A percentile compares a stretch with the other conserved stretches of the same genome.
These are phyloP conservation scores for Arothron firmamentum DNA, from an alignment of 2,113 vertebrate genomes.

Conservation along the genomic window DNA sequence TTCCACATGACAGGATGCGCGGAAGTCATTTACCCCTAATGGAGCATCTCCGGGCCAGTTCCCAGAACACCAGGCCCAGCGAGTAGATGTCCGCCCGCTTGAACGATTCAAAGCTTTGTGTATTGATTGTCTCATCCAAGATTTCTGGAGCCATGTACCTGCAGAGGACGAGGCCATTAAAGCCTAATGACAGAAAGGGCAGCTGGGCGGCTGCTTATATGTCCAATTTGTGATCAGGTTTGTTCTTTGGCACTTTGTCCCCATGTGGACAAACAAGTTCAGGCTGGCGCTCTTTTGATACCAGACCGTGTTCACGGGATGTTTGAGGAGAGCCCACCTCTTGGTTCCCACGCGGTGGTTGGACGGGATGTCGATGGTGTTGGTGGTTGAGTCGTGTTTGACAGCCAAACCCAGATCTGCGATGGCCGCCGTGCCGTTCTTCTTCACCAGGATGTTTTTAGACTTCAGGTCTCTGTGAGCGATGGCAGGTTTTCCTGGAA, in stretches of 20 bases:
- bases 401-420: constrained; percentile 95
- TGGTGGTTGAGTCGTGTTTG: constrained; percentile 87
- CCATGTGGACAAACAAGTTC: not conserved
- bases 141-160: constrained; percentile 99
- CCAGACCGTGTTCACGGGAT: not conserved
- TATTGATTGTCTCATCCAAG: constrained; percentile 90
- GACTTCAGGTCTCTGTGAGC: constrained; percentile 98
- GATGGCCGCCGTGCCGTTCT: constrained; percentile 89
- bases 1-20: not conserved
- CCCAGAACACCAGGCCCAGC: constrained; percentile 94
- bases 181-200: constrained; percentile 37
- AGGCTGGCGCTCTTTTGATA: not conserved
- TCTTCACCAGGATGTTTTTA: constrained; percentile 96
- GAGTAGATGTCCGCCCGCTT: constrained; percentile 95
- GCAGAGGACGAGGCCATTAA: constrained; percentile 65
- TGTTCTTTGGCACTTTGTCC: not conserved
- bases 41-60: constrained; percentile 89
- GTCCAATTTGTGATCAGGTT: not conserved
- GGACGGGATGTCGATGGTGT: constrained; percentile 89
- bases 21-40: constrained; percentile 78
- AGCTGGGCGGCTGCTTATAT: not conserved
- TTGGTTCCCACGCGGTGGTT: constrained; percentile 93
- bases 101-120: constrained; percentile 90
- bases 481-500: constrained; percentile 92
- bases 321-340: constrained; percentile 71